phyloP scores from a whole-genome alignment of 2,888 invertebrate genomes.

The Ryuthela nishihirai region DNA sequence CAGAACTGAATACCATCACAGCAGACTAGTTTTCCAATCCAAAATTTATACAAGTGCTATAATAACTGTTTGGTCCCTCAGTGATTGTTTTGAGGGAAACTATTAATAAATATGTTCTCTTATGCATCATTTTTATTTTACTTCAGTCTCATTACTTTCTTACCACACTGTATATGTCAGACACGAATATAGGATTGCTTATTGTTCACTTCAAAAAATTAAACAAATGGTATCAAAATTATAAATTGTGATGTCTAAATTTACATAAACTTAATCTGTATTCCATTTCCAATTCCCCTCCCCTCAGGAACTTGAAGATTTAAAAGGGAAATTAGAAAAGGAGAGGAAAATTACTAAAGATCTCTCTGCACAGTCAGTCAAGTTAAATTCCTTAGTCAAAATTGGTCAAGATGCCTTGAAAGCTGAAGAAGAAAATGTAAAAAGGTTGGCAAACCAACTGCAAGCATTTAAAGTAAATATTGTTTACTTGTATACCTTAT shows the following conservation, averaged over 20 bases:
- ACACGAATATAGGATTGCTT: too few relatives aligned
- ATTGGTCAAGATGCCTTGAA: slow-evolving; percentile 51
- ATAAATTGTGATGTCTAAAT: not conserved
- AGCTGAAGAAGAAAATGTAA: slow-evolving; percentile 49
- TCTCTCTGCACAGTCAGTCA: slow-evolving; percentile 46
- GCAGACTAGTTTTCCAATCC: too few relatives aligned
- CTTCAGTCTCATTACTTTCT: too few relatives aligned
- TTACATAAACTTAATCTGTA: not conserved
- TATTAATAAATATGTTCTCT: too few relatives aligned
- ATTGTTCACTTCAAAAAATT: too few relatives aligned
- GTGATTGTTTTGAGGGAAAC: too few relatives aligned
- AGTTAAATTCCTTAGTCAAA: slow-evolving; percentile 49
- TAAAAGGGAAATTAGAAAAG: slow-evolving; percentile 44
- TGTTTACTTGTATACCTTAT: not conserved
- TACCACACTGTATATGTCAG: too few relatives aligned
- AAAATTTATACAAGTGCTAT: too few relatives aligned
- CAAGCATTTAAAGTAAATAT: slow-evolving; percentile 33
- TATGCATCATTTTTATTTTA: too few relatives aligned
- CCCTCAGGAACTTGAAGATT: slow-evolving; percentile 44
- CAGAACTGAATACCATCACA: too few relatives aligned
- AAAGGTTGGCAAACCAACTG: slow-evolving; percentile 47
- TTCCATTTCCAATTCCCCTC: not conserved
- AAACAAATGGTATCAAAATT: not conserved
- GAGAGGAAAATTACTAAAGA: slow-evolving; percentile 50
- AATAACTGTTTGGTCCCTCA: too few relatives aligned